Evolutionary conservation across 2,888 invertebrate species (phyloP), one percentile per base, ranked within the genome.

Genomic region (Dromius quadrimaculatus): DNA sequence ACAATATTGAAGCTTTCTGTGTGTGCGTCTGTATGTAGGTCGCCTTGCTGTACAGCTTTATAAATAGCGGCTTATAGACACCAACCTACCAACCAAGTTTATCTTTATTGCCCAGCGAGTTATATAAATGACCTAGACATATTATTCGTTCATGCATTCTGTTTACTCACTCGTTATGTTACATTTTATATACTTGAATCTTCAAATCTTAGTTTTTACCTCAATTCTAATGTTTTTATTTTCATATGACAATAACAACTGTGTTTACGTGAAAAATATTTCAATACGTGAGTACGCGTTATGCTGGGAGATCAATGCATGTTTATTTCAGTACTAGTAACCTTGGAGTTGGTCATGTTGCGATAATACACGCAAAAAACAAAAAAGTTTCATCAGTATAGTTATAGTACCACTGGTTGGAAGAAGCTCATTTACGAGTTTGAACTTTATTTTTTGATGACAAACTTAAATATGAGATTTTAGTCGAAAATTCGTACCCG

Each of bases 71-170:
- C 63, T 43, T 63, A 45, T 63, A 23, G 59, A 41, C 41, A 54
- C 50, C 50, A 54, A 54, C 50, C 13, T 28, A 54, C 15, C 28
- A 28, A 28, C 28, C 28, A 28, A 28, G 38, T 63, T 63, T 63
- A 63, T 63, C 63, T 63, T 63, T 63, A 63, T 63, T 63, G 17
- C 63, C 43, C 41, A 32, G 63, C 41, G 15, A 45, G 63, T 63
- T 63, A 63, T 62, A 62, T 63, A 63, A 63, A 63, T 63, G 63
- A 63, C 63, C 63, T 63, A 63, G 63, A 59, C 59, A 59, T 34
- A 36, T 38, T 36, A 34, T 34, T 2, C 2, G 38, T 13, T 38
- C 15, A 38, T 38, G n/a, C n/a, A 38, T n/a, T 34, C 5, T 5
- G 38, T 13, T 38, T 38, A 38, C 13, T 38, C n/a, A 38, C 6